Conservation (phyloP, 2,113 vertebrate species). For the Strigops habroptila region DNA sequence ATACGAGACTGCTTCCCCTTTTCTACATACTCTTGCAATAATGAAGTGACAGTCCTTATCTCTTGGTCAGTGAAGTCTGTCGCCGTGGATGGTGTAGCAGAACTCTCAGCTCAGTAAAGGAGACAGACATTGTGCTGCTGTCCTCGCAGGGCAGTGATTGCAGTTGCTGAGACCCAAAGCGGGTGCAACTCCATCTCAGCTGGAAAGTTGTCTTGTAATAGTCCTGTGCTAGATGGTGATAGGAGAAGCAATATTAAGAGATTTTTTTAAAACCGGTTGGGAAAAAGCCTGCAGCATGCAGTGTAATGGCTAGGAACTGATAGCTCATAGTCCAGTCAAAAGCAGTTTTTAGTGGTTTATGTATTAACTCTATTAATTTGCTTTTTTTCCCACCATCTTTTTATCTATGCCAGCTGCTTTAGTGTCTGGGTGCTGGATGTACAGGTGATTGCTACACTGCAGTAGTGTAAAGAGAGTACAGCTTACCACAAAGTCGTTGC, state of each 20-base stretch:
- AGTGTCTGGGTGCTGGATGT: fast-evolving
- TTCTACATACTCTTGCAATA: not conserved
- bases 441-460: not conserved
- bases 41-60: not conserved
- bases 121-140: not conserved
- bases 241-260: not conserved
- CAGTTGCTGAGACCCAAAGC: not conserved
- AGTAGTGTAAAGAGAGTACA: not conserved
- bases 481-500: not conserved
- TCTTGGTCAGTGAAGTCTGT: not conserved
- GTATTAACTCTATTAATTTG: not conserved
- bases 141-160: not conserved
- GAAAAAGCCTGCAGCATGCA: not conserved
- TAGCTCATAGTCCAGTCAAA: not conserved
- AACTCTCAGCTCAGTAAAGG: not conserved
- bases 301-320: not conserved
- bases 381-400: not conserved
- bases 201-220: not conserved
- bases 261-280: not conserved
- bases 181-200: not conserved
- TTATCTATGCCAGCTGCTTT: not conserved
- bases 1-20: not conserved
- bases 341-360: not conserved
- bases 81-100: not conserved
- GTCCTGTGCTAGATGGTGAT: not conserved